A percentile compares a stretch with the other conserved stretches of the same genome.
Evolutionary conservation across 2,888 invertebrate species (phyloP).

Genomic region (Thymelicus sylvestris): DNA sequence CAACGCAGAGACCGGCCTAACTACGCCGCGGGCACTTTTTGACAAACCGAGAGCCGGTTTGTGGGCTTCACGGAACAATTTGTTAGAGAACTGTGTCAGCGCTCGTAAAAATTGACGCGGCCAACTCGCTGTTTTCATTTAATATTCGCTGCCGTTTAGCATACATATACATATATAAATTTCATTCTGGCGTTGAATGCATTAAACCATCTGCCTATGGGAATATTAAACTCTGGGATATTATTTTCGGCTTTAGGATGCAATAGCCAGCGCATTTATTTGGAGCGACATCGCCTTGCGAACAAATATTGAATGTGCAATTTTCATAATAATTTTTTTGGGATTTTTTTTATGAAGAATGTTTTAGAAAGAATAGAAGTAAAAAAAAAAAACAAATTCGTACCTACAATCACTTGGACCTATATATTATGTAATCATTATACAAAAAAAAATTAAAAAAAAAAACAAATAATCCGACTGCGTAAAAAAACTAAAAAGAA

Average conservation of each 20-base stretch:
- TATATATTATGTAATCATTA: too few relatives aligned
- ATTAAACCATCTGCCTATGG: constrained; percentile 24
- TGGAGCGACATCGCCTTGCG: background rate
- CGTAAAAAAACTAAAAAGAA: too few relatives aligned
- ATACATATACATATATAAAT: constrained; percentile 36
- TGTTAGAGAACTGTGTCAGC: constrained; percentile 62
- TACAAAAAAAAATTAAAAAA: too few relatives aligned
- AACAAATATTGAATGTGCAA: background rate
- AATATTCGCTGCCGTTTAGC: constrained; percentile 49
- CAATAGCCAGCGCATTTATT: constrained; percentile 17
- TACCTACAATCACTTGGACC: too few relatives aligned
- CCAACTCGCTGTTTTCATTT: constrained; percentile 54
- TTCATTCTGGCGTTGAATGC: constrained; percentile 23
- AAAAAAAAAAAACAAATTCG: too few relatives aligned
- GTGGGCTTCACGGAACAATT: constrained; percentile 58
- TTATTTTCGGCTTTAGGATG: constrained; percentile 20
- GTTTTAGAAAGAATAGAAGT: too few relatives aligned
- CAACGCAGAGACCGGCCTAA: constrained; percentile 62
- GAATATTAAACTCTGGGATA: constrained; percentile 14
- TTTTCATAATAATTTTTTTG: too few relatives aligned
- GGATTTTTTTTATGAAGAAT: too few relatives aligned
- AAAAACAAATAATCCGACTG: too few relatives aligned
- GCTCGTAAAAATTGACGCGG: constrained; percentile 58
- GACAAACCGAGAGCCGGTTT: constrained; percentile 60
- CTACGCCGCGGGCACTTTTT: constrained; percentile 63